Base-by-base conservation (phyloP, 2,797 vertebrate species). In the Adelosebastes latens region DNA sequence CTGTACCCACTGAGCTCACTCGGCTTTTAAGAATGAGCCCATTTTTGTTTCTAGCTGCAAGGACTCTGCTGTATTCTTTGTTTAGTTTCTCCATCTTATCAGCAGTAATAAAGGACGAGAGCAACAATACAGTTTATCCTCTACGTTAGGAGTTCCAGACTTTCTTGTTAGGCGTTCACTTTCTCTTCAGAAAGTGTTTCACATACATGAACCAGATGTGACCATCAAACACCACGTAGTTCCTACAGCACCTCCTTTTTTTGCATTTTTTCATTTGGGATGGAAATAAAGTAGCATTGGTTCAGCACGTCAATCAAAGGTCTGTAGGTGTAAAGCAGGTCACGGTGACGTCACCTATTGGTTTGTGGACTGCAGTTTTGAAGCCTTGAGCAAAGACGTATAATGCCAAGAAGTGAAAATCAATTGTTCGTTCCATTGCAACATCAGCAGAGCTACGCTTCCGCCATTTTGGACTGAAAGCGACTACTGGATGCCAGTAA, bases 211-310 rank as follows among this genome's bases (percentile, higher is more conserved):
- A 95, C 95, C 95, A 95, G 32, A 96, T 95, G 0, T 97, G 96
- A 62, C 95, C 95, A 84, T 97, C 95, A 68, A 96, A 96, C 81
- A 96, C 95, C 0, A 93, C 78, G 80, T 96, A 96, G 88, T 96
- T 96, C 89, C 96, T 95, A 29, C 93, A 95, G 87, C 95, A 93
- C 64, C 96, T 95, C 78, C 95, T 96, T 83, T 87, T 95, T 96
- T 97, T 95, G 96, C 82, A 96, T 95, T 92, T 97, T 95, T 92
- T 97, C 94, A 24, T 96, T 96, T 5, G 95, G 95, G 90, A 96
- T 96, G 81, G 94, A 96, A 92, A 96, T 95, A 72, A 96, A 97
- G 81, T 95, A 96, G 22, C 94, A 88, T 63, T 95, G 92, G 90
- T 96, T 90, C 75, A 96, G 95, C 42, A 46, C 14, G 39, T 3